Evolutionary conservation across 1,140 invertebrate species (phyloP), one percentile per base, ranked within the genome.

Genomic region (Brachionus paranguensis): DNA sequence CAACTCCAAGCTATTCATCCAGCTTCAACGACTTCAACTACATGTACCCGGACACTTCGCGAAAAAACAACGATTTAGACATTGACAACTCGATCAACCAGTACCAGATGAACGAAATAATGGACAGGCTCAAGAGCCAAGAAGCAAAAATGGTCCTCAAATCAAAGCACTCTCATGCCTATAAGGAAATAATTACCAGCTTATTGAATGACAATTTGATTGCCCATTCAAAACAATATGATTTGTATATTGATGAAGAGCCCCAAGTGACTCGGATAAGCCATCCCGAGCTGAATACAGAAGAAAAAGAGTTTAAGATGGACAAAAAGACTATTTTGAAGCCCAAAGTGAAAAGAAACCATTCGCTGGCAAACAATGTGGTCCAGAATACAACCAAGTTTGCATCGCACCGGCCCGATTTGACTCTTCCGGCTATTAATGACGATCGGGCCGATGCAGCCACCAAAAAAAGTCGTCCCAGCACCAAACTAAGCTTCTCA

Each of bases 251-350:
- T 12, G 72, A 53, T 11, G 68, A 72, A 17, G 12, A 41, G 37
- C n/a, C 68, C 8, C 33, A 72, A 41, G 37, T 43, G n/a, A 72
- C 68, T 17, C 12, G 17, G 17, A 72, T 72, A 4, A 41, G 29
- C 43, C 72, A 76, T 50, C 41, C 41, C 8, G 20, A 50, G 20
- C 27, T 76, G 20, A 47, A 76, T 12, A 14, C 14, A 3, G 27
- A 76, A 12, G 45, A 76, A 37, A 50, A 53, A 76, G 3, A 14
- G n/a, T 7, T 12, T 1, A 76, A 29, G 50, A 2, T 50, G 10
- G 72, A 76, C 4, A 47, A 76, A 50, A 76, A 76, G 29, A 45
- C 72, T 24, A 76, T 50, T n/a, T 47, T 76, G 20, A 76, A 76
- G 29, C 8, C 72, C 12, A 76, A 50, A 29, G 12, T 24, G 12